A percentile compares a stretch with the other conserved stretches of the same genome.
These are phyloP conservation scores for Sebastes kiyomatsui DNA, from an alignment of 2,797 vertebrate species.

Conservation along the genomic window DNA sequence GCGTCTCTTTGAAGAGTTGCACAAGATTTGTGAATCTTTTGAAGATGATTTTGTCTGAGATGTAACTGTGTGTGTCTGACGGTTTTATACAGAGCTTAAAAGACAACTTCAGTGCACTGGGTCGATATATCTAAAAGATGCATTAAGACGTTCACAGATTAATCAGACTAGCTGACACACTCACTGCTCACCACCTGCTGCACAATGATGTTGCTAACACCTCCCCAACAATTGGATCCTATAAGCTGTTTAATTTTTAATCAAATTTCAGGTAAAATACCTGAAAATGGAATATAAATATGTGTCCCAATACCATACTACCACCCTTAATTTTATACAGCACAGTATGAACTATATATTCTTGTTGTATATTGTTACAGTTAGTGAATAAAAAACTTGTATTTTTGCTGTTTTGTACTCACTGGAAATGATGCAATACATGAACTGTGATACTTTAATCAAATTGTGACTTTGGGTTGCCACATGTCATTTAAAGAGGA, in stretches of 20 bases:
- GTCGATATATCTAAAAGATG: not conserved
- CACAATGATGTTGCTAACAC: not conserved
- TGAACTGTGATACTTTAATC: too few species aligned
- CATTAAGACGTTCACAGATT: not conserved
- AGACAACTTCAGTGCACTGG: not conserved
- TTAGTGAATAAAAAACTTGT: not conserved
- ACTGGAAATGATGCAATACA: too few species aligned
- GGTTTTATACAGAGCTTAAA: not conserved
- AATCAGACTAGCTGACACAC: not conserved
- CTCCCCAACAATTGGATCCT: not conserved
- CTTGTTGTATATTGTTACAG: not conserved
- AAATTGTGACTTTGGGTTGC: not conserved
- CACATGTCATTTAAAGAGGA: not conserved
- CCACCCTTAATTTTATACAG: not conserved
- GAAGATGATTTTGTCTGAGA: constrained; percentile 21
- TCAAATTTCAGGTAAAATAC: not conserved
- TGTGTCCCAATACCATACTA: not conserved
- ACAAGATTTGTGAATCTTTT: constrained; percentile 14
- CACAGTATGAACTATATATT: not conserved
- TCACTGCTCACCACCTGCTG: not conserved
- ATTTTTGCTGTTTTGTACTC: not conserved
- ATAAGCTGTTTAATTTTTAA: not conserved
- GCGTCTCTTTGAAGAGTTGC: constrained; percentile 27
- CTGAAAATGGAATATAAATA: too few species aligned
- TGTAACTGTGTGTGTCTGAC: not conserved